A percentile compares a stretch with the other conserved stretches of the same genome.
phyloP scores from a whole-genome alignment of 2,888 invertebrate genomes.

The Melitaea athalia region DNA sequence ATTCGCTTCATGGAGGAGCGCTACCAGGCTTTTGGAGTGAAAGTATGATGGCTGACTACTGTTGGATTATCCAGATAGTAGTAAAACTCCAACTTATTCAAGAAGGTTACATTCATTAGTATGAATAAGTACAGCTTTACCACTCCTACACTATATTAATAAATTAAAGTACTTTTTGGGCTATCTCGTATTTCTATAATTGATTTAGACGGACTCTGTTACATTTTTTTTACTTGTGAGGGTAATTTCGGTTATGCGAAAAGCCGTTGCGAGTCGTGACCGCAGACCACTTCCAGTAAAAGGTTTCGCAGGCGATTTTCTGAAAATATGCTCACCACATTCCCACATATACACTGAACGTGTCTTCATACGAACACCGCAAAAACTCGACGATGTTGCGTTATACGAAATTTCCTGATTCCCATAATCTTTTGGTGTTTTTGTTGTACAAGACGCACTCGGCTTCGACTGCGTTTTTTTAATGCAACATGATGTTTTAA shows the following conservation, averaged over 20 bases:
- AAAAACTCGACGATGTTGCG: constrained; percentile 6
- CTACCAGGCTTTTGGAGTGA: no score
- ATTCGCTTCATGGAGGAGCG: no score
- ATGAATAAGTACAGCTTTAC: no score
- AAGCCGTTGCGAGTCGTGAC: constrained; percentile 18
- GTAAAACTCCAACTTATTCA: no score
- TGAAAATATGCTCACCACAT: constrained; percentile 31
- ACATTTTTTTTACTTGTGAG: not conserved
- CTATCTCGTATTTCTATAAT: not conserved
- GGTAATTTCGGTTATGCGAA: constrained; percentile 13
- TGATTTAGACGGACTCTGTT: not conserved
- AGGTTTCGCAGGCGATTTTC: constrained; percentile 33
- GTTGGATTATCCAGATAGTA: no score
- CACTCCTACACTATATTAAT: no score
- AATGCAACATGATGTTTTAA: no score
- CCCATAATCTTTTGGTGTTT: not conserved
- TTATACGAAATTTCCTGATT: constrained; percentile 3
- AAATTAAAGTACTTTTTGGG: no score
- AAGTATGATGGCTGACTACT: no score
- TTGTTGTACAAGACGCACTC: not conserved
- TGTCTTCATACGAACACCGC: constrained; percentile 10
- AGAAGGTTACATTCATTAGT: no score
- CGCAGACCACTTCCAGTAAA: constrained; percentile 38
- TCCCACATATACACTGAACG: constrained; percentile 28
- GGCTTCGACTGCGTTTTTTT: no score